Conservation (phyloP, 2,888 invertebrate species). For the Acleris literana region DNA sequence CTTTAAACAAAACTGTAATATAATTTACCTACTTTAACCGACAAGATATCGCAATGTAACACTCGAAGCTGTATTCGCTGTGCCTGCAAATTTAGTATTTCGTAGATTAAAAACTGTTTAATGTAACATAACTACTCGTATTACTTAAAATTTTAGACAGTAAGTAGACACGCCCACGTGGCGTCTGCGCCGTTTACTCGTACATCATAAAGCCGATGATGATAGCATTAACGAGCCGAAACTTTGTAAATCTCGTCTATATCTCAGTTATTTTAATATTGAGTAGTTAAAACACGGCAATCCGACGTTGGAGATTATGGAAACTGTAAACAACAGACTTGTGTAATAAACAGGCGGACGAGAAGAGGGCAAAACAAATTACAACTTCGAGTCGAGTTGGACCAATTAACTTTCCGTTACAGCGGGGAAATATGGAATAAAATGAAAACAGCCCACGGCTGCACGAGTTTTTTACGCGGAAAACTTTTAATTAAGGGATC, state of each 20-base stretch:
- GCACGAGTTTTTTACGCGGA: constrained; percentile 64
- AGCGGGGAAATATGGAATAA: constrained; percentile 79
- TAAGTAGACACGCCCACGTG: too few species aligned
- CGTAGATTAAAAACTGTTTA: too few species aligned
- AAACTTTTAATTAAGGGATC: constrained; percentile 83
- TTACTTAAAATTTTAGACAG: too few species aligned
- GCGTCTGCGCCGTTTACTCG: too few species aligned
- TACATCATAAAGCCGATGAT: too few species aligned
- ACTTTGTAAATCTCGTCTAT: constrained; percentile 6
- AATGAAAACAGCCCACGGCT: constrained; percentile 75
- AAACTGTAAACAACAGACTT: constrained; percentile 65
- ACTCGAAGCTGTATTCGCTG: too few species aligned
- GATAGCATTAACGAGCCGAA: constrained; percentile 1
- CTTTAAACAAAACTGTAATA: too few species aligned
- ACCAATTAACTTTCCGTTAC: constrained; percentile 82
- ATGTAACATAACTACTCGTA: too few species aligned
- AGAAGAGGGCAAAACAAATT: constrained; percentile 76
- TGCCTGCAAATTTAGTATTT: too few species aligned
- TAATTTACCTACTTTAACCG: too few species aligned
- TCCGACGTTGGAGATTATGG: constrained; percentile 41
- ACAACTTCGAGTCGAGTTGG: constrained; percentile 76
- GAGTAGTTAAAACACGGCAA: constrained; percentile 22
- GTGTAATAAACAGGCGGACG: constrained; percentile 72
- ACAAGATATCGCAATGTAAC: too few species aligned
- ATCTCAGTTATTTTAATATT: constrained; percentile 3